These are phyloP conservation scores for Lobophora halterata DNA, from an alignment of 2,888 invertebrate genomes.

Conservation along the genomic window DNA sequence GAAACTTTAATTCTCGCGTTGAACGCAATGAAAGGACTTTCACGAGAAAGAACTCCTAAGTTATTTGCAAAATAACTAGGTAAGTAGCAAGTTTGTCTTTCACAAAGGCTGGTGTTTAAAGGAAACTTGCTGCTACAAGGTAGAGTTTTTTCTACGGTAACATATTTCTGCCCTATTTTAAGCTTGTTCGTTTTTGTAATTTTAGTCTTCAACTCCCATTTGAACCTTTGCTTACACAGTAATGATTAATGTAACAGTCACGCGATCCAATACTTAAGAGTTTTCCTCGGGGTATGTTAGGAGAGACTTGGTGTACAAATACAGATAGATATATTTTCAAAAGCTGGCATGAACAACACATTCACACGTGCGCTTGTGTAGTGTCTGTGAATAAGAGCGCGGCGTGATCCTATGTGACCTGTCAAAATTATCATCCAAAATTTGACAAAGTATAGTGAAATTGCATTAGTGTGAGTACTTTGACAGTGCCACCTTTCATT, in stretches of 20 bases:
- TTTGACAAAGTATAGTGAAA: too few relatives aligned
- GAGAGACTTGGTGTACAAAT: conserved; percentile 24
- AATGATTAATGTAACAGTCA: conserved; percentile 37
- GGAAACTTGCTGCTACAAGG: conserved; percentile 37
- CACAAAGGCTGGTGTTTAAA: conserved; percentile 48
- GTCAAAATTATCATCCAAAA: too few relatives aligned
- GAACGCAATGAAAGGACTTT: conserved; percentile 42
- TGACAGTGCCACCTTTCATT: too few relatives aligned
- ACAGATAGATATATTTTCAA: too few relatives aligned
- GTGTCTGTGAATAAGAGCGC: too few relatives aligned
- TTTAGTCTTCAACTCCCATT: conserved; percentile 36
- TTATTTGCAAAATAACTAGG: conserved; percentile 45
- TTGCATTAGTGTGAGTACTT: too few relatives aligned
- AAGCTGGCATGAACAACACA: too few relatives aligned
- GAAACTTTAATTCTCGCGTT: conserved; percentile 36
- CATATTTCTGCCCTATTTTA: conserved; percentile 9
- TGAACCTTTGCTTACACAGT: conserved; percentile 31
- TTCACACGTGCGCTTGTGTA: too few relatives aligned
- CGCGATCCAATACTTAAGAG: conserved; percentile 48
- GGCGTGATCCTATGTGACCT: too few relatives aligned
- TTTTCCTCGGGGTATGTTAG: conserved; percentile 28
- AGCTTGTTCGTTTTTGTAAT: conserved; percentile 29
- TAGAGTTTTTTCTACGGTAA: conserved; percentile 30
- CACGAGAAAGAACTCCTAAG: conserved; percentile 38
- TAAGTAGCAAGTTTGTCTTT: conserved; percentile 32